These are phyloP conservation scores for Sigmodon hispidus DNA, from an alignment of 2,113 vertebrate genomes.

Conservation along the genomic window DNA sequence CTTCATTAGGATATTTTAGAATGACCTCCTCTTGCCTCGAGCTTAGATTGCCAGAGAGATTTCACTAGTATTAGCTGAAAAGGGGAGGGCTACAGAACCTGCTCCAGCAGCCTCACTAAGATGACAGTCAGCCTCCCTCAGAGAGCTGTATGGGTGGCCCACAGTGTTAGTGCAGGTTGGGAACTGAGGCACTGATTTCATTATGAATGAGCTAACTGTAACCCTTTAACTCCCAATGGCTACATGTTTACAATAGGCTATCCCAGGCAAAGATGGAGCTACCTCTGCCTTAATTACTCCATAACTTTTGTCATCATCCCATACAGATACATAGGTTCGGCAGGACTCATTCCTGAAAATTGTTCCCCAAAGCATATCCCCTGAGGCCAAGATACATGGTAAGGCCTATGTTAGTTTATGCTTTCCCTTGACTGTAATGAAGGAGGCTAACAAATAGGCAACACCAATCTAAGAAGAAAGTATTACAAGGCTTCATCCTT, in stretches of 20 bases:
- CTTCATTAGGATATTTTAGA: constrained; percentile 84
- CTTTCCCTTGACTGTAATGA: background rate
- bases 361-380: background rate
- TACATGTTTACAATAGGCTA: background rate
- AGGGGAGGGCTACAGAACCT: constrained; percentile 57
- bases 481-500: background rate
- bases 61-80: constrained; percentile 76
- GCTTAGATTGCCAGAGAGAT: constrained; percentile 81
- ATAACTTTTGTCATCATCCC: background rate
- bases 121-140: constrained; percentile 20
- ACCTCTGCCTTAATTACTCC: background rate
- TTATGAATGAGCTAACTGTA: background rate
- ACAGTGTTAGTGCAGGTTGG: background rate
- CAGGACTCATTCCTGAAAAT: background rate
- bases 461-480: background rate
- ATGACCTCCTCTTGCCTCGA: constrained; percentile 83
- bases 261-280: background rate
- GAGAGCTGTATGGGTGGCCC: constrained; percentile 35
- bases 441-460: background rate
- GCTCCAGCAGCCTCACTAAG: constrained; percentile 65
- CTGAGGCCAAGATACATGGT: no score
- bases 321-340: background rate
- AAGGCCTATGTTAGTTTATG: background rate
- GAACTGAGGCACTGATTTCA: background rate
- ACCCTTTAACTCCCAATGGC: background rate